phyloP scores from a whole-genome alignment of 2,113 vertebrate species.

The Gambusia holbrooki region DNA sequence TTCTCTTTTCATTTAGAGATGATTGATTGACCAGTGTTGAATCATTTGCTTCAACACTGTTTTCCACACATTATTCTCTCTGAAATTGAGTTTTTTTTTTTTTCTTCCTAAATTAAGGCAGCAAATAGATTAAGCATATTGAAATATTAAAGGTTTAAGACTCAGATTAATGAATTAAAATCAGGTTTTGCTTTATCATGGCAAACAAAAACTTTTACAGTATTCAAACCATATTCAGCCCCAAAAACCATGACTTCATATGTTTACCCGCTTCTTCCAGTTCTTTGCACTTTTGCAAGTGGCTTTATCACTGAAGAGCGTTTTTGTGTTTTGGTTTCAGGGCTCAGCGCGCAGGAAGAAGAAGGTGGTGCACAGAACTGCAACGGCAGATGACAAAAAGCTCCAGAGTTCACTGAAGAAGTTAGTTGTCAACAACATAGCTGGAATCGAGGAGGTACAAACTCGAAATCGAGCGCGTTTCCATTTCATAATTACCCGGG shows the following conservation, averaged over 20 bases:
- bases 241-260: too few relatives aligned
- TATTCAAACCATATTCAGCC: too few relatives aligned
- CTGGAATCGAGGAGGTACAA: constrained; percentile 95
- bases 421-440: constrained; percentile 97
- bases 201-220: neutral
- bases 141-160: too few relatives aligned
- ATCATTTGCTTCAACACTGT: neutral
- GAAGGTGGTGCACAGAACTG: constrained; percentile 98
- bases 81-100: too few relatives aligned
- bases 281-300: neutral
- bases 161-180: too few relatives aligned
- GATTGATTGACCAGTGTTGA: neutral
- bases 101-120: too few relatives aligned
- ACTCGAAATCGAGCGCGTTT: constrained; percentile 37
- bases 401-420: constrained; percentile 98
- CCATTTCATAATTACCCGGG: constrained; percentile 25
- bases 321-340: neutral
- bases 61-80: too few relatives aligned
- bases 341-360: constrained; percentile 93
- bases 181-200: too few relatives aligned
- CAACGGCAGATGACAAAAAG: constrained; percentile 98
- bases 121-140: too few relatives aligned
- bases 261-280: neutral
- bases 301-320: neutral
- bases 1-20: neutral